phyloP scores from a whole-genome alignment of 2,888 invertebrate genomes.

The Andricus quercusramuli region DNA sequence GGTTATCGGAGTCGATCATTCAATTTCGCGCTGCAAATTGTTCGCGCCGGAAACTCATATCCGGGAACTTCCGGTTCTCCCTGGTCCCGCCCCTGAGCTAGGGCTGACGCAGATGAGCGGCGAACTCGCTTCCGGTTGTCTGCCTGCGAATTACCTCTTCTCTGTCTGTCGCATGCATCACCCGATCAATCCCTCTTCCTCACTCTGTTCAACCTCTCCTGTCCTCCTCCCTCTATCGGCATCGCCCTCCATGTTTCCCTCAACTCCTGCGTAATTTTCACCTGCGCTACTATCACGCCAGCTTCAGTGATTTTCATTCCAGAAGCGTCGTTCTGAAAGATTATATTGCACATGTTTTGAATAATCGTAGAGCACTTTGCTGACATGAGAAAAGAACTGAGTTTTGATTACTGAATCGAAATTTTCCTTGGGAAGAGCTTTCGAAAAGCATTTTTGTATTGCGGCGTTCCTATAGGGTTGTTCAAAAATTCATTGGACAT shows the following conservation, averaged over 20 bases:
- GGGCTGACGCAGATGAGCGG: conserved; percentile 71
- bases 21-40: conserved; percentile 87
- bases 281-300: conserved; percentile 23
- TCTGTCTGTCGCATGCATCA: conserved; percentile 19
- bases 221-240: conserved; percentile 11
- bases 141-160: conserved; percentile 39
- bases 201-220: conserved; percentile 19
- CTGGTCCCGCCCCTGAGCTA: conserved; percentile 61
- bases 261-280: conserved; percentile 36
- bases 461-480: too few species aligned
- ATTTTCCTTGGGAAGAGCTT: not conserved
- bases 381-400: not conserved
- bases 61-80: conserved; percentile 81
- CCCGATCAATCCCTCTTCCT: not conserved
- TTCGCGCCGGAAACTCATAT: conserved; percentile 94
- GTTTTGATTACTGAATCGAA: not conserved
- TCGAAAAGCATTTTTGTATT: not conserved
- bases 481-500: too few species aligned
- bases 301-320: conserved; percentile 37
- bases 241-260: not conserved
- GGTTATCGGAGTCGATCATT: conserved; percentile 79
- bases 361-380: conserved; percentile 4
- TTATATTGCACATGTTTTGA: conserved; percentile 36
- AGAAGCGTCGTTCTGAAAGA: conserved; percentile 31
- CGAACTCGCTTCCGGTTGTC: conserved; percentile 72